phyloP scores from a whole-genome alignment of 2,888 invertebrate genomes.

The Heliconius ethilla region DNA sequence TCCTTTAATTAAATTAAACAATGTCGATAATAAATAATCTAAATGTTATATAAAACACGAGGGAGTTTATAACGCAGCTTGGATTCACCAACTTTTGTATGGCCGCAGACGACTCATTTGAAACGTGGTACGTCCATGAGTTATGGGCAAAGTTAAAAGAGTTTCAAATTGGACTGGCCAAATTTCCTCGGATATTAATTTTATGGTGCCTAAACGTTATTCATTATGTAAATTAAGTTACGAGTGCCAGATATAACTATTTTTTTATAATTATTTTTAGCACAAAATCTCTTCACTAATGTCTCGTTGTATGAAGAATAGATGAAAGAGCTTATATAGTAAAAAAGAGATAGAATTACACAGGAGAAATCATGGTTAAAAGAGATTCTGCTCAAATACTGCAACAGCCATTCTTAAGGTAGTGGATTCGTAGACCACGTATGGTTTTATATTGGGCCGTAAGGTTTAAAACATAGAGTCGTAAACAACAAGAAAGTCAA shows the following conservation, averaged over 20 bases:
- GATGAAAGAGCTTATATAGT: too few relatives aligned
- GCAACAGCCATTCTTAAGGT: background rate
- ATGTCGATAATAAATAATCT: constrained; percentile 30
- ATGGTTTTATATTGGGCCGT: background rate
- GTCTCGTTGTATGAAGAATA: too few relatives aligned
- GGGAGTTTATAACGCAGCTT: constrained; percentile 9
- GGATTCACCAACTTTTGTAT: constrained; percentile 52
- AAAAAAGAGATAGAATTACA: too few relatives aligned
- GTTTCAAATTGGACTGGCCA: constrained; percentile 70
- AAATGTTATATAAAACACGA: constrained; percentile 47
- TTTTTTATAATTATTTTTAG: too few relatives aligned
- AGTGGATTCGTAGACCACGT: background rate
- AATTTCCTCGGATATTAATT: constrained; percentile 69
- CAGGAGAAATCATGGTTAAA: background rate
- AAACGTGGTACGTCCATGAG: constrained; percentile 64
- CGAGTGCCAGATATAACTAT: background rate
- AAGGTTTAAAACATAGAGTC: constrained; percentile 32
- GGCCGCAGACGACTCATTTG: constrained; percentile 59
- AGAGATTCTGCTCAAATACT: too few relatives aligned
- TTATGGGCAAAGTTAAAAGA: constrained; percentile 73
- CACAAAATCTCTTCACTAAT: too few relatives aligned
- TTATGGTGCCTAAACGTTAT: constrained; percentile 56
- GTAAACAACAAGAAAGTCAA: constrained; percentile 1
- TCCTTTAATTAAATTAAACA: constrained; percentile 3
- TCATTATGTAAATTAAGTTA: constrained; percentile 16